Conservation (phyloP, 2,888 invertebrate species). For the Cremastinae sp. region DNA sequence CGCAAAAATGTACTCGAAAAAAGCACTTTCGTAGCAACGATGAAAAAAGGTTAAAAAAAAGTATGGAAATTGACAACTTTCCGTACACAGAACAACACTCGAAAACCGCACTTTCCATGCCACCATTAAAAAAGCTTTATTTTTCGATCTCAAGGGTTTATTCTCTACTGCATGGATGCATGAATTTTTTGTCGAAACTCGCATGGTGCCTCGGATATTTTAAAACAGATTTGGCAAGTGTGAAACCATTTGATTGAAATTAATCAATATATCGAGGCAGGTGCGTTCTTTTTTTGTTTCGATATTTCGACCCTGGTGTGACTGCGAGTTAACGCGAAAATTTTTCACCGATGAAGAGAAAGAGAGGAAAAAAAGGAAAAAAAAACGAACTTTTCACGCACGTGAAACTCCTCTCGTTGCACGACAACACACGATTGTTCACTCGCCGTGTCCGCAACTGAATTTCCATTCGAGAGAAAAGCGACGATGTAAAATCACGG, state of each 20-base stretch:
- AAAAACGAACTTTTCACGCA: background rate
- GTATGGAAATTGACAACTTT: no score
- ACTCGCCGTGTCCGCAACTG: conserved; percentile 9
- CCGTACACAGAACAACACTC: no score
- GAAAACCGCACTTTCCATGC: no score
- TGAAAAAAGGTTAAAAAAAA: no score
- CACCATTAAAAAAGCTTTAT: background rate
- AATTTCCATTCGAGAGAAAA: conserved; percentile 1
- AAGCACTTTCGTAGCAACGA: no score
- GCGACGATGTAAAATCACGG: background rate
- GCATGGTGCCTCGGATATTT: background rate
- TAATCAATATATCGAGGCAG: no score
- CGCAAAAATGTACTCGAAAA: no score
- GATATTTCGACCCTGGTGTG: no score
- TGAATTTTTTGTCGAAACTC: background rate
- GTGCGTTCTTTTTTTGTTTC: no score
- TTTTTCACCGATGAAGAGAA: background rate
- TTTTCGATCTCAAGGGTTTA: background rate
- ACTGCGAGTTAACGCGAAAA: no score
- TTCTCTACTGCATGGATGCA: no score
- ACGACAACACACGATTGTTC: conserved; percentile 30
- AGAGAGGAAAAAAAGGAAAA: background rate
- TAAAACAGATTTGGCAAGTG: background rate
- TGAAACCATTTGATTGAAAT: background rate
- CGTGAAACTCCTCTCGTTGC: no score